phyloP scores from a whole-genome alignment of 2,113 vertebrate genomes.

The Acinonyx jubatus region DNA sequence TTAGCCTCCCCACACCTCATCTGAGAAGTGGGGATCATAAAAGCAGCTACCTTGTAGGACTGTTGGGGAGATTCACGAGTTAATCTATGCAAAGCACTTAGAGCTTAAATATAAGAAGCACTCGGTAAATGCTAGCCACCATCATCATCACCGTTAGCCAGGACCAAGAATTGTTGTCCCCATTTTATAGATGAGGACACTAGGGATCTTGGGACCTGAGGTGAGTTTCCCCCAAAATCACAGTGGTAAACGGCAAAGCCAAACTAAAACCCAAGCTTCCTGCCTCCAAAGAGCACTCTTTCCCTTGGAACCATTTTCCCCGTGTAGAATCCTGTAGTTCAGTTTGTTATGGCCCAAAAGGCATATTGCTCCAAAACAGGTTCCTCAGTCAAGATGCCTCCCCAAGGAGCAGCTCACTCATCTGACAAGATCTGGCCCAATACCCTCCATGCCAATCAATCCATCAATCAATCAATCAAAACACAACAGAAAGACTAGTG shows the following conservation, averaged over 20 bases:
- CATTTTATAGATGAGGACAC: constrained; percentile 19
- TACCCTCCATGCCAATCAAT: not conserved
- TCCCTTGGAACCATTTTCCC: not conserved
- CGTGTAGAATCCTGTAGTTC: not conserved
- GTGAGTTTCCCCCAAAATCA: not conserved
- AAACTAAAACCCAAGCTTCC: not conserved
- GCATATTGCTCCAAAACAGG: not conserved
- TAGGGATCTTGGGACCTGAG: not conserved
- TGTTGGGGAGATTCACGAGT: constrained; percentile 12
- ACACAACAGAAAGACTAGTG: not conserved
- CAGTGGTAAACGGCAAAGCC: not conserved
- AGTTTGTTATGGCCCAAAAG: not conserved
- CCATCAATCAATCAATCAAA: not conserved
- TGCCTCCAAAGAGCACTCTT: not conserved
- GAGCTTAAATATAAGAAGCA: not conserved
- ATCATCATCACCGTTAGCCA: not conserved
- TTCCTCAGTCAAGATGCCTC: not conserved
- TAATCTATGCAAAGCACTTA: constrained; percentile 33
- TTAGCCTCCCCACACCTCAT: constrained; percentile 20
- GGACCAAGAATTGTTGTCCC: not conserved
- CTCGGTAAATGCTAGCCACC: not conserved
- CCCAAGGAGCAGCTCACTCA: not conserved
- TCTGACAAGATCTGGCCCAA: not conserved
- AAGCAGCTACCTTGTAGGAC: not conserved
- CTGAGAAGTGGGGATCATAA: constrained; percentile 35